These are phyloP conservation scores for Scelioninae gen. 1 DNA, from an alignment of 2,888 invertebrate species.

Conservation along the genomic window DNA sequence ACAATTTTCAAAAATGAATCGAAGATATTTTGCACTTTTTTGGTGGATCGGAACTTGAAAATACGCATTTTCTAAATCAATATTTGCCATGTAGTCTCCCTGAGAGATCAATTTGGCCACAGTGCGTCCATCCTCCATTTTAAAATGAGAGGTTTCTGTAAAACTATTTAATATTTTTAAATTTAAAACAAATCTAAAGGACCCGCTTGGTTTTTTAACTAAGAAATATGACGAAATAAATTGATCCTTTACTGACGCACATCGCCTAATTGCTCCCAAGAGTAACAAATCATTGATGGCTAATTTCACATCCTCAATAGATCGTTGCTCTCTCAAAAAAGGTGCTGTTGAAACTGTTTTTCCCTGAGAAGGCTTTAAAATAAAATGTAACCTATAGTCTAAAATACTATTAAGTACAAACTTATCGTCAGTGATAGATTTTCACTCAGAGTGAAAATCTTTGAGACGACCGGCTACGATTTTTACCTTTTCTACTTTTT, in stretches of 20 bases:
- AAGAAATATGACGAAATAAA: too few relatives aligned
- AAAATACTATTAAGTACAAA: neutral
- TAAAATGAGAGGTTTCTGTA: conserved; percentile 13
- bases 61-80: too few relatives aligned
- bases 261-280: neutral
- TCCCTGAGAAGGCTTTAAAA: neutral
- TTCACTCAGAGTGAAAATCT: too few relatives aligned
- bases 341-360: neutral
- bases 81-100: conserved; percentile 11
- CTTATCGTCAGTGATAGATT: too few relatives aligned
- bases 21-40: conserved; percentile 3
- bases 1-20: conserved; percentile 14
- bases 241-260: conserved; percentile 10
- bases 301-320: neutral
- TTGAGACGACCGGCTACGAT: too few relatives aligned
- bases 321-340: neutral
- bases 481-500: too few relatives aligned
- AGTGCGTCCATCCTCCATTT: conserved; percentile 25
- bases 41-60: conserved; percentile 21
- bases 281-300: neutral
- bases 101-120: conserved; percentile 11
- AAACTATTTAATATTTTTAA: conserved; percentile 7
- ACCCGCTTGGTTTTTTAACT: neutral
- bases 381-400: neutral
- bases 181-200: conserved; percentile 14